Evolutionary conservation across 2,113 vertebrate genomes (phyloP).

Genomic region (Caranx melampygus): DNA sequence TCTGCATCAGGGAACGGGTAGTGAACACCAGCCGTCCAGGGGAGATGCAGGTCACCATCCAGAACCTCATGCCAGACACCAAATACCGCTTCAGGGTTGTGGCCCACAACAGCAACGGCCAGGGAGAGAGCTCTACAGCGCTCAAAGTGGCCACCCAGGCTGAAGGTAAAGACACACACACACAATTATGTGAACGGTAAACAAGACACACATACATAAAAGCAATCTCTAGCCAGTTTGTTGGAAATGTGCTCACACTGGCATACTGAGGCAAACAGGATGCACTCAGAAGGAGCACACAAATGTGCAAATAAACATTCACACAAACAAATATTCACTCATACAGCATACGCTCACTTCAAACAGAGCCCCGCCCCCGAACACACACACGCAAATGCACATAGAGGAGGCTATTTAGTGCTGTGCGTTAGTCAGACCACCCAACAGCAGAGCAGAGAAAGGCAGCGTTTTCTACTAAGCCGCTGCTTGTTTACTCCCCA

Average conservation of each 20-base stretch:
- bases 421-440: conserved; percentile 68
- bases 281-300: conserved; percentile 41
- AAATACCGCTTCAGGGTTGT: conserved; percentile 93
- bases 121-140: conserved; percentile 89
- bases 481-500: conserved; percentile 58
- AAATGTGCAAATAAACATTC: conserved; percentile 64
- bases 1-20: conserved; percentile 89
- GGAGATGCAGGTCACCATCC: conserved; percentile 95
- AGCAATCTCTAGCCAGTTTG: conserved; percentile 32
- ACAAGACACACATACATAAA: conserved; percentile 52
- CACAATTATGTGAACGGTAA: conserved; percentile 39
- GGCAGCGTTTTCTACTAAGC: conserved; percentile 46
- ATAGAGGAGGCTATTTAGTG: conserved; percentile 45
- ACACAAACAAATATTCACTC: conserved; percentile 62
- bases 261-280: conserved; percentile 65
- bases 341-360: conserved; percentile 41
- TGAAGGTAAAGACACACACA: conserved; percentile 86
- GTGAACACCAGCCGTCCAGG: conserved; percentile 93
- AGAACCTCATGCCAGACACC: conserved; percentile 95
- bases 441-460: conserved; percentile 64
- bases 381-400: conserved; percentile 24
- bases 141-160: conserved; percentile 95
- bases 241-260: conserved; percentile 41
- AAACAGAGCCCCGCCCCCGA: conserved; percentile 41
- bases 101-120: conserved; percentile 92